phyloP scores from a whole-genome alignment of 2,888 invertebrate genomes.

The Polyploca ridens region DNA sequence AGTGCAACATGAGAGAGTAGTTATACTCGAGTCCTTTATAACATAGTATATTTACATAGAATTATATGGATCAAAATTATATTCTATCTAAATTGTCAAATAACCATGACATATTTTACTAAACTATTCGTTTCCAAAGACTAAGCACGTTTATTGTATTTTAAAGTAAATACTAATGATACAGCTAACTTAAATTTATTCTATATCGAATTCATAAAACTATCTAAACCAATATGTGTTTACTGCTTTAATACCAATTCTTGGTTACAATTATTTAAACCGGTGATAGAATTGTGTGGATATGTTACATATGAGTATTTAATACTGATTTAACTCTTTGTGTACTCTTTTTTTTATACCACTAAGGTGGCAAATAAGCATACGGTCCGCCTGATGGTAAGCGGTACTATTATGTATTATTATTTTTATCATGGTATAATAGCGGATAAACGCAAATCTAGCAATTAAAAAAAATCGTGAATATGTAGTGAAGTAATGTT shows the following conservation, averaged over 20 bases:
- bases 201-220: conserved; percentile 35
- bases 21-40: no score
- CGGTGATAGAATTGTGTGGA: conserved; percentile 44
- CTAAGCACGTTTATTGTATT: conserved; percentile 27
- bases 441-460: no score
- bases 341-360: no score
- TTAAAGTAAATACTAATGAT: conserved; percentile 27
- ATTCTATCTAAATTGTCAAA: background rate
- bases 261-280: conserved; percentile 44
- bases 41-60: no score
- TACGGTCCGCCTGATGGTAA: no score
- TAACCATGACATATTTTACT: background rate
- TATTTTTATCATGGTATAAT: no score
- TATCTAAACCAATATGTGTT: conserved; percentile 52
- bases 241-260: conserved; percentile 59
- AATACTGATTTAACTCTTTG: background rate
- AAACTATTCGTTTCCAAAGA: background rate
- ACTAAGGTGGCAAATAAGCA: no score
- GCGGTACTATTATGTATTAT: no score
- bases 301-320: conserved; percentile 17
- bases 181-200: conserved; percentile 55
- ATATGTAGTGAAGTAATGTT: no score
- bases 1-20: no score
- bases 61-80: no score
- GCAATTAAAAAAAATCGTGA: no score